Conservation (phyloP, 2,888 invertebrate species). For the Ectemnius continuus region DNA sequence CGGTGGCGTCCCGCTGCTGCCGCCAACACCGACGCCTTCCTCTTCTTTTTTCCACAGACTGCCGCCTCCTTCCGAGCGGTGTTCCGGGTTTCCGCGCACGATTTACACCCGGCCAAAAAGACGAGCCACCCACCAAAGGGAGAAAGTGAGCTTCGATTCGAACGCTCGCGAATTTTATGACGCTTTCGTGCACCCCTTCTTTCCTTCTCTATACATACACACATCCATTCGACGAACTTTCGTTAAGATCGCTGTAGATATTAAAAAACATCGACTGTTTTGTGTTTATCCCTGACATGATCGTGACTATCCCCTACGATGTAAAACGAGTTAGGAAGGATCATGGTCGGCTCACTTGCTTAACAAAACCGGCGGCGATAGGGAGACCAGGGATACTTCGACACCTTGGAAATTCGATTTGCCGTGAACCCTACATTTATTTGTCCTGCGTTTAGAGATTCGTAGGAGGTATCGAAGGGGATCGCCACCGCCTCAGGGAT, state of each 20-base stretch:
- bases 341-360: not conserved
- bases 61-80: constrained; percentile 16
- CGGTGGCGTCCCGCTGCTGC: not conserved
- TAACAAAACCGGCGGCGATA: not conserved
- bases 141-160: constrained; percentile 30
- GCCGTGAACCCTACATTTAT: not conserved
- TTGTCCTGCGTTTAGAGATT: constrained; percentile 1
- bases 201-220: not conserved
- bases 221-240: too few species aligned
- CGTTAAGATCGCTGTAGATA: constrained; percentile 34
- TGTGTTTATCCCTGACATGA: constrained; percentile 28
- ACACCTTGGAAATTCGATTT: constrained; percentile 3
- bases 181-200: constrained; percentile 47
- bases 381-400: not conserved
- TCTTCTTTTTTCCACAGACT: constrained; percentile 23
- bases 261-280: constrained; percentile 44
- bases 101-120: constrained; percentile 48
- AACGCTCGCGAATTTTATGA: constrained; percentile 56
- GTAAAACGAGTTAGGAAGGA: constrained; percentile 23
- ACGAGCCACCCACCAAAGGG: too few species aligned
- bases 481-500: not conserved
- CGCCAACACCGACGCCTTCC: not conserved
- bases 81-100: constrained; percentile 54
- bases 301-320: constrained; percentile 30
- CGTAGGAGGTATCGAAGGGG: not conserved